Percentiles rank a stretch among this genome's conserved stretches.
Conservation (phyloP, 2,113 vertebrate genomes). For the Rutilus rutilus region DNA sequence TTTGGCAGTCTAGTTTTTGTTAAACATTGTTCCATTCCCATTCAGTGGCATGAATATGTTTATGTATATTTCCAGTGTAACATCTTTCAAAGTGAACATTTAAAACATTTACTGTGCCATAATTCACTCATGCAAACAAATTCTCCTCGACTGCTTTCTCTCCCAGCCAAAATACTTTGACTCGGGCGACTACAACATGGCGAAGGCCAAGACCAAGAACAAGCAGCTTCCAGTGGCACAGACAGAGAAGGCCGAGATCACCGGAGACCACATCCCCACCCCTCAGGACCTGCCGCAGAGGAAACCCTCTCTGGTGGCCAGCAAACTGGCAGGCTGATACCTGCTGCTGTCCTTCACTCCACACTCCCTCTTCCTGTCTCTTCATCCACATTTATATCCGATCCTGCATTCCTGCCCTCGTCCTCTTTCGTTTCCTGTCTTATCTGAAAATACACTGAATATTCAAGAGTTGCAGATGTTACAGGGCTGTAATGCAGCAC, state of each 20-base stretch:
- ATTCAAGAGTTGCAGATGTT: conserved; percentile 40
- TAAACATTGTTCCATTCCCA: no score
- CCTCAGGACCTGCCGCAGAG: conserved; percentile 98
- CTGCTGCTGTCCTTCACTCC: conserved; percentile 72
- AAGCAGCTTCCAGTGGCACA: conserved; percentile 91
- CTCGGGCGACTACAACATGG: conserved; percentile 99
- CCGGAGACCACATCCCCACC: conserved; percentile 98
- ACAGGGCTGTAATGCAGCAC: conserved; percentile 18
- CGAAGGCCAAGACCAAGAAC: conserved; percentile 98
- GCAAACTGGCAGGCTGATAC: conserved; percentile 96
- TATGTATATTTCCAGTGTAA: no score
- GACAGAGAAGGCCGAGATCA: conserved; percentile 96
- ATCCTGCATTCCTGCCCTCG: conserved; percentile 62
- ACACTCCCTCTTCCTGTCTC: conserved; percentile 59
- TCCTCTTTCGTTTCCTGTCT: conserved; percentile 64
- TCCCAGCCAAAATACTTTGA: conserved; percentile 98
- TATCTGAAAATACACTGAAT: conserved; percentile 60
- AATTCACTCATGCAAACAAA: background rate
- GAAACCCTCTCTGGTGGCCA: conserved; percentile 97
- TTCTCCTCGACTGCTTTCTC: conserved; percentile 26
- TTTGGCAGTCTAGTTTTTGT: no score
- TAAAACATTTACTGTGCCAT: background rate
- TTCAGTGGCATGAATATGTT: no score
- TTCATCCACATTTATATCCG: conserved; percentile 54
- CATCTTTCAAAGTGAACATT: no score